A percentile compares a stretch with the other conserved stretches of the same genome.
Conservation (phyloP, 1,140 invertebrate species). For the Laupala kohalensis region DNA sequence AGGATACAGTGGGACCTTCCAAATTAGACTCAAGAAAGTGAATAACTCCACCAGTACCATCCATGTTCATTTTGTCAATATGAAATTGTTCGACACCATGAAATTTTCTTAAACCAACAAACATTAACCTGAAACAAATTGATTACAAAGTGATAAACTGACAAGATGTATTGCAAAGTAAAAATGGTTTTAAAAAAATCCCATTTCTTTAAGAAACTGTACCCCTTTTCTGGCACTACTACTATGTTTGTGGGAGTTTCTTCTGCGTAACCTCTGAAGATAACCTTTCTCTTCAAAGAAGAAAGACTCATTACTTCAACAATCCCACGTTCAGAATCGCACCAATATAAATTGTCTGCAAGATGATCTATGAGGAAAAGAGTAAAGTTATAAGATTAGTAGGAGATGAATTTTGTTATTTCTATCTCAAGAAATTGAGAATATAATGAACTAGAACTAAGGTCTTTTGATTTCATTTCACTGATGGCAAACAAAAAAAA, state of each 20-base stretch:
- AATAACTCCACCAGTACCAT: conserved; percentile 30
- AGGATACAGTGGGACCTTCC: conserved; percentile 32
- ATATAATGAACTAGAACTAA: too few relatives aligned
- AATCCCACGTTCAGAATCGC: conserved; percentile 37
- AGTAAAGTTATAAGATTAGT: too few relatives aligned
- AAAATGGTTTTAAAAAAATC: not conserved
- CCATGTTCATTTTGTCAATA: conserved; percentile 44
- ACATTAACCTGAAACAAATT: conserved; percentile 40
- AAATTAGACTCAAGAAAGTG: conserved; percentile 36
- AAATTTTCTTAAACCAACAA: conserved; percentile 37
- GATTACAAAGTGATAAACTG: not conserved
- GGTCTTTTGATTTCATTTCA: too few relatives aligned
- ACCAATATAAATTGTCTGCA: conserved; percentile 51
- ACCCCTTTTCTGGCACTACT: conserved; percentile 49
- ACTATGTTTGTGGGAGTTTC: conserved; percentile 44
- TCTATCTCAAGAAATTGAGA: too few relatives aligned
- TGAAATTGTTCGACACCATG: conserved; percentile 24
- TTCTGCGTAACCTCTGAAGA: conserved; percentile 36
- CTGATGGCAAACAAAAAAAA: too few relatives aligned
- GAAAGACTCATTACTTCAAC: conserved; percentile 43
- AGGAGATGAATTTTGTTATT: too few relatives aligned
- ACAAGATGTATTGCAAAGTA: not conserved
- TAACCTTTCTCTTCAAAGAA: conserved; percentile 35
- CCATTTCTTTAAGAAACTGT: conserved; percentile 14
- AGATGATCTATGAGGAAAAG: conserved; percentile 37